A percentile compares a stretch with the other conserved stretches of the same genome.
These are phyloP conservation scores for Tetropium fuscum DNA, from an alignment of 2,888 invertebrate species.

Conservation along the genomic window DNA sequence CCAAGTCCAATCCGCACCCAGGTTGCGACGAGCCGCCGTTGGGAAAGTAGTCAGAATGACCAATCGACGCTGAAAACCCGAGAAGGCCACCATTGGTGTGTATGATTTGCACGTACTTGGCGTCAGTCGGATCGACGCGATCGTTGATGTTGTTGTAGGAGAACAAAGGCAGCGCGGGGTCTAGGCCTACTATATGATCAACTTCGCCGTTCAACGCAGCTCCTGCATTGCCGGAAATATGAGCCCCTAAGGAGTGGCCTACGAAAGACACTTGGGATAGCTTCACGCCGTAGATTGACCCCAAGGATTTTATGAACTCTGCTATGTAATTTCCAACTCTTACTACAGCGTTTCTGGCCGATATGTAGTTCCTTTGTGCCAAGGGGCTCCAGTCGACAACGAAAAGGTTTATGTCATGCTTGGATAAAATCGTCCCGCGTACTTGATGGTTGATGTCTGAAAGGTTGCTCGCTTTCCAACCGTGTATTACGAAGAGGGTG, in stretches of 20 bases:
- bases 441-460: slow-evolving; percentile 48
- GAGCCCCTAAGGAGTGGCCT: slow-evolving; percentile 56
- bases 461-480: slow-evolving; percentile 50
- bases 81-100: slow-evolving; percentile 53
- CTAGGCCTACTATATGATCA: slow-evolving; percentile 46
- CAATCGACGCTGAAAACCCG: slow-evolving; percentile 49
- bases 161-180: slow-evolving; percentile 58
- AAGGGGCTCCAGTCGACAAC: slow-evolving; percentile 58
- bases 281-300: slow-evolving; percentile 19
- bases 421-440: slow-evolving; percentile 43
- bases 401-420: slow-evolving; percentile 55
- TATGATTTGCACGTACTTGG: slow-evolving; percentile 57
- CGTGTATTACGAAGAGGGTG: slow-evolving; percentile 55
- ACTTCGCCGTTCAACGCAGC: slow-evolving; percentile 29
- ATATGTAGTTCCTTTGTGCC: slow-evolving; percentile 38
- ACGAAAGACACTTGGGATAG: slow-evolving; percentile 33
- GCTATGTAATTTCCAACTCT: slow-evolving; percentile 51
- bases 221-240: slow-evolving; percentile 53
- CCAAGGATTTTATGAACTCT: slow-evolving; percentile 40
- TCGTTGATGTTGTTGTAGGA: slow-evolving; percentile 45
- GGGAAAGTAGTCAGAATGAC: slow-evolving; percentile 59
- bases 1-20: slow-evolving; percentile 57
- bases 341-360: slow-evolving; percentile 45
- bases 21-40: slow-evolving; percentile 60
- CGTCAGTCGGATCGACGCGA: slow-evolving; percentile 57